Conservation (phyloP, 2,113 vertebrate genomes). For the Tetrao urogallus region DNA sequence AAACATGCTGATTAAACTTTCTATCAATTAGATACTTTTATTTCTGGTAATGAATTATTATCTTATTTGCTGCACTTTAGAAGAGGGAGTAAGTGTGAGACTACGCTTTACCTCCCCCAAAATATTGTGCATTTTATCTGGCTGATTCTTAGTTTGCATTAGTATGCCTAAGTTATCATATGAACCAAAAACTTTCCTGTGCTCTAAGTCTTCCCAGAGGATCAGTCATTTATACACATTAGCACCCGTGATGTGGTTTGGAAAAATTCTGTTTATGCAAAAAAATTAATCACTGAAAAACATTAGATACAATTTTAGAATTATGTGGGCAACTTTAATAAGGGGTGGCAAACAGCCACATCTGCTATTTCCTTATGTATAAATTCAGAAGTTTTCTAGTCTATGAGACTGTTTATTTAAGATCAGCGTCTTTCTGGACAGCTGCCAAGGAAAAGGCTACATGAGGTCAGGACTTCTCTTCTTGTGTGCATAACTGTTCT, state of each 20-base stretch:
- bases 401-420: conserved; percentile 22
- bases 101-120: background rate
- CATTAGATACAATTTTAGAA: conserved; percentile 38
- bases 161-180: background rate
- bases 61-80: background rate
- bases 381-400: conserved; percentile 37
- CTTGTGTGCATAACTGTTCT: conserved; percentile 26
- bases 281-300: conserved; percentile 41
- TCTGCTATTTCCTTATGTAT: conserved; percentile 44
- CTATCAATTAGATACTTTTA: background rate
- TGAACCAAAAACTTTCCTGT: background rate
- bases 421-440: background rate
- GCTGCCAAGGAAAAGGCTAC: conserved; percentile 13
- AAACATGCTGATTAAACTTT: background rate
- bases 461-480: conserved; percentile 15
- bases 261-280: conserved; percentile 18
- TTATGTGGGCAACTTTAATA: conserved; percentile 32
- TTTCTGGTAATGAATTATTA: background rate
- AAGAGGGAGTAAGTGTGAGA: background rate
- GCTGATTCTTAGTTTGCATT: background rate
- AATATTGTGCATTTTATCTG: background rate
- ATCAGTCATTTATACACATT: conserved; percentile 8
- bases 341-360: conserved; percentile 5
- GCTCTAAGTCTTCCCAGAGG: conserved; percentile 35
- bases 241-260: background rate